Percentiles rank a stretch among this genome's conserved stretches.
These are phyloP conservation scores for Propithecus deckenii DNA, from an alignment of 2,797 vertebrate species.

Conservation along the genomic window DNA sequence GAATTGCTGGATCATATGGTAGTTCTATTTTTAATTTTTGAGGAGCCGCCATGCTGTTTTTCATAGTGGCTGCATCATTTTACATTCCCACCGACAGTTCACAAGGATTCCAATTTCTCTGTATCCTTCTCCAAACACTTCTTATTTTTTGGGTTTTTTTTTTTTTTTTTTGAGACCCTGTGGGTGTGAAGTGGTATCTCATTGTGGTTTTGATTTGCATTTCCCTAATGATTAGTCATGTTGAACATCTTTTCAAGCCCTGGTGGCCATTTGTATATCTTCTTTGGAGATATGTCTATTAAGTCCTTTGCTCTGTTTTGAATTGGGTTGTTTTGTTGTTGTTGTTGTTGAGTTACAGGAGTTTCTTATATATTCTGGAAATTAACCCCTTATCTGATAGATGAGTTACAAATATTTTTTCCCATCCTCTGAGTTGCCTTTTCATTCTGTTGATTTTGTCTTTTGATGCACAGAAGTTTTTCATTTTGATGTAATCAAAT, in stretches of 20 bases:
- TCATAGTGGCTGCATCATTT: neutral
- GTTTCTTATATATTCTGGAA: neutral
- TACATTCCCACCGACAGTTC: neutral
- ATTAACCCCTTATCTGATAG: neutral
- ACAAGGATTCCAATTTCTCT: neutral
- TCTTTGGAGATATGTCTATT: neutral
- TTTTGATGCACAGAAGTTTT: neutral
- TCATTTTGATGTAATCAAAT: neutral
- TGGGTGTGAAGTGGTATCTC: neutral
- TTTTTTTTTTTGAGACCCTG: neutral
- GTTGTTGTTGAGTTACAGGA: neutral
- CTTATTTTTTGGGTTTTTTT: neutral
- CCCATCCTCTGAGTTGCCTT: neutral
- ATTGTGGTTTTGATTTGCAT: neutral
- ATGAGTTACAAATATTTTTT: neutral
- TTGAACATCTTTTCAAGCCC: neutral
- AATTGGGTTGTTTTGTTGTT: neutral
- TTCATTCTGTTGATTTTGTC: neutral
- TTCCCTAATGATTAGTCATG: neutral
- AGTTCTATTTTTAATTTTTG: neutral
- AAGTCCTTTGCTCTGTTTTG: neutral
- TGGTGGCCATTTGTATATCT: neutral
- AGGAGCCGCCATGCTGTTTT: neutral
- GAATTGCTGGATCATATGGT: neutral
- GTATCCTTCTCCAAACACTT: neutral